phyloP scores from a whole-genome alignment of 2,888 invertebrate genomes.

The Spodoptera exigua region DNA sequence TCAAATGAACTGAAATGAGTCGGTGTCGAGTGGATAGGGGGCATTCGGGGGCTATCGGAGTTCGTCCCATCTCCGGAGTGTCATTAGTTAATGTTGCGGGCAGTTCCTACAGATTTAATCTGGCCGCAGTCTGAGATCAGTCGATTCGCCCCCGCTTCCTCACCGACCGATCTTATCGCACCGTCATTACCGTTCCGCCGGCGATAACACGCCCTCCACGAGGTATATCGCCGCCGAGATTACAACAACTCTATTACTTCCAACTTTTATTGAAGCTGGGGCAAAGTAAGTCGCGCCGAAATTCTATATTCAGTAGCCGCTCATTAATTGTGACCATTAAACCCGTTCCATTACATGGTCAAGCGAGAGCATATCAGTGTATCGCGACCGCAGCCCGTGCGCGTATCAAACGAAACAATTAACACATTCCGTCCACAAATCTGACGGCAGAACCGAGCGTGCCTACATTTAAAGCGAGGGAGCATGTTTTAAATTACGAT shows the following conservation, averaged over 20 bases:
- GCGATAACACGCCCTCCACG: constrained; percentile 71
- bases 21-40: constrained; percentile 60
- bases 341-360: constrained; percentile 62
- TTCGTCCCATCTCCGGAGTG: constrained; percentile 72
- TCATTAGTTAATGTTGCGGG: constrained; percentile 85
- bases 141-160: constrained; percentile 70
- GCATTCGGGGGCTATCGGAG: constrained; percentile 74
- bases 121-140: constrained; percentile 73
- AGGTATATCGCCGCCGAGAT: constrained; percentile 60
- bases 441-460: constrained; percentile 61
- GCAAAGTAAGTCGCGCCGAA: constrained; percentile 52
- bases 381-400: constrained; percentile 53
- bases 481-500: constrained; percentile 73
- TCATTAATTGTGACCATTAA: constrained; percentile 56
- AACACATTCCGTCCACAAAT: constrained; percentile 74
- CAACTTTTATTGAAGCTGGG: constrained; percentile 63
- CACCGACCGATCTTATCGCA: constrained; percentile 67
- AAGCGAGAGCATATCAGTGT: constrained; percentile 70
- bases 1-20: constrained; percentile 75
- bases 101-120: constrained; percentile 79
- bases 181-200: constrained; percentile 75
- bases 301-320: constrained; percentile 56
- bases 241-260: constrained; percentile 72
- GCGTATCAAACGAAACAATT: constrained; percentile 70
- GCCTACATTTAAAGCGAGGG: constrained; percentile 66